Base-by-base conservation (phyloP, 1,140 invertebrate species). In the Zaprionus nigranus region DNA sequence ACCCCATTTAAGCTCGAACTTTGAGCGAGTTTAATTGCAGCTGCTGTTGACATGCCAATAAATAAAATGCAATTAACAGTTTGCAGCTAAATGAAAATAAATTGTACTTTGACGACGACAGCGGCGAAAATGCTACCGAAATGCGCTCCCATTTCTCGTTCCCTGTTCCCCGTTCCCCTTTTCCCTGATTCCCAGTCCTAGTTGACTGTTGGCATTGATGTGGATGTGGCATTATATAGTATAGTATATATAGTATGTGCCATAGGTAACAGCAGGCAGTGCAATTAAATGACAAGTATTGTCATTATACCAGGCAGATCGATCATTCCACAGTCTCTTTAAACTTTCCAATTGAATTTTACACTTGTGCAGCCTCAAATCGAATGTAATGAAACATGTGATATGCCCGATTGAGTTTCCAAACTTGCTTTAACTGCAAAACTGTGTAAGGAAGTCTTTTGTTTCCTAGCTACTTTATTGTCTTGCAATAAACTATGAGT, bases 51-150 rank as follows among this genome's bases (percentile, higher is more conserved):
- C 84, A 90, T 68, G 81, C 84, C 85, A 88, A 87, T 87, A 88
- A 87, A 87, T 87, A 87, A 87, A 87, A 84, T 84, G 84, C 84
- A 87, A 88, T 88, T 88, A 86, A 86, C 83, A 78, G 72, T 72
- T 79, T 61, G 53, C 64, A 65, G 65, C 80, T 28, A 86, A 86
- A 88, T 86, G 80, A 86, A 86, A 86, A 86, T 86, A 88, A 87
- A 86, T 86, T 87, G 83, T 78, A 88, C 80, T 80, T 87, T 82
- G 83, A 86, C 84, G 82, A 65, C 78, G 63, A 56, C 70, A 46
- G n/a, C 40, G 60, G 70, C 75, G 75, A 78, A 63, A 64, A 58
- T 59, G 43, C 72, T 46, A 63, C 73, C 57, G 61, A 73, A 38
- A 61, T 54, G 71, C 11, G 34, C 75, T 74, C 72, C 24, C 28